Conservation (phyloP, 2,113 vertebrate species). For the Chlorocebus sabaeus region DNA sequence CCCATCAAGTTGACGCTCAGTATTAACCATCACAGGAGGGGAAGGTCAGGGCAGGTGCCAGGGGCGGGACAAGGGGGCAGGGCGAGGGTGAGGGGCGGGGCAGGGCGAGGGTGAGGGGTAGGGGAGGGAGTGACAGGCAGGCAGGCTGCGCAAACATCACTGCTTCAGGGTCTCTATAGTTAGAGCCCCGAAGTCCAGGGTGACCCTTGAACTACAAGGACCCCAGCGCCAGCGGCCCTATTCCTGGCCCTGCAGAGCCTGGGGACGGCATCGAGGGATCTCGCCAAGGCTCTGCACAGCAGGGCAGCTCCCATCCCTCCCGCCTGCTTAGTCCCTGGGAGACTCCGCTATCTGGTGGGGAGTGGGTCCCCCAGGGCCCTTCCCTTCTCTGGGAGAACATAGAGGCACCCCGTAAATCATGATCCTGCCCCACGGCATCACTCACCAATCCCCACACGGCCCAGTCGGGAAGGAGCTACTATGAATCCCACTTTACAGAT, state of each 20-base stretch:
- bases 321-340: neutral
- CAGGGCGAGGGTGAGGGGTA: neutral
- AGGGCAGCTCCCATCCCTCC: neutral
- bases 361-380: neutral
- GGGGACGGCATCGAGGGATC: neutral
- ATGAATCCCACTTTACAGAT: neutral
- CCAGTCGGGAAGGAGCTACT: rapidly evolving
- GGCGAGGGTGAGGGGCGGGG: neutral
- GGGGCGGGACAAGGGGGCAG: rapidly evolving
- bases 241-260: neutral
- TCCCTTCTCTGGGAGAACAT: neutral
- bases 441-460: neutral
- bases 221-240: neutral
- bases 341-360: rapidly evolving
- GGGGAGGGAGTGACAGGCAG: neutral
- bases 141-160: rapidly evolving
- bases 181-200: neutral
- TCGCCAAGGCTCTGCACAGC: rapidly evolving
- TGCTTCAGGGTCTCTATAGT: neutral
- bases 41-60: too few species aligned
- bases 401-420: rapidly evolving
- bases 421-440: rapidly evolving
- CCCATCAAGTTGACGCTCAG: too few species aligned
- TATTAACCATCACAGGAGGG: too few species aligned
- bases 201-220: rapidly evolving